phyloP scores from a whole-genome alignment of 2,888 invertebrate genomes.

The Tetheella fluctuosa region DNA sequence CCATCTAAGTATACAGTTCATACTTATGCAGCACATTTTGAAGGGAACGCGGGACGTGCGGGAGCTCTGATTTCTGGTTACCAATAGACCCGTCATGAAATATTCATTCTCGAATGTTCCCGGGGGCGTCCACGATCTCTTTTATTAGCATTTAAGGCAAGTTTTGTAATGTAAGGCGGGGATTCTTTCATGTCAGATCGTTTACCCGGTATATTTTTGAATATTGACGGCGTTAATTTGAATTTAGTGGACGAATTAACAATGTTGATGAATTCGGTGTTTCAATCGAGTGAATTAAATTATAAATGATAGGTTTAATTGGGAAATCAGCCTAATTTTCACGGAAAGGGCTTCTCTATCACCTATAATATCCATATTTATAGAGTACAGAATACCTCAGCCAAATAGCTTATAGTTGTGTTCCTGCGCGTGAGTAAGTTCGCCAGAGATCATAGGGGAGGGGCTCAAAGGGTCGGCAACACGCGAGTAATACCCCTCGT shows the following conservation, averaged over 20 bases:
- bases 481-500: too few relatives aligned
- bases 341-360: too few relatives aligned
- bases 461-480: too few relatives aligned
- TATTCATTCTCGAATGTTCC: slow-evolving; percentile 64
- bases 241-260: slow-evolving; percentile 25
- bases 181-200: slow-evolving; percentile 52
- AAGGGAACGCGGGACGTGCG: slow-evolving; percentile 27
- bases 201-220: slow-evolving; percentile 46
- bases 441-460: too few relatives aligned
- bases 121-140: slow-evolving; percentile 55
- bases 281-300: not conserved
- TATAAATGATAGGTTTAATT: not conserved
- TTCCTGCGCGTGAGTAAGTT: too few relatives aligned
- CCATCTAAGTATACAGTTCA: slow-evolving; percentile 30
- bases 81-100: slow-evolving; percentile 65
- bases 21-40: slow-evolving; percentile 20
- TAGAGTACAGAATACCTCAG: too few relatives aligned
- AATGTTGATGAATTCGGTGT: not conserved
- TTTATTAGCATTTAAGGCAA: slow-evolving; percentile 76
- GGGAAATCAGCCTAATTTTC: not conserved
- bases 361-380: too few relatives aligned
- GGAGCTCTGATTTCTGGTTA: slow-evolving; percentile 48
- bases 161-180: slow-evolving; percentile 65
- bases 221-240: slow-evolving; percentile 52
- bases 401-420: too few relatives aligned